phyloP scores from a whole-genome alignment of 2,888 invertebrate species.

The Phymatocera aterrima region DNA sequence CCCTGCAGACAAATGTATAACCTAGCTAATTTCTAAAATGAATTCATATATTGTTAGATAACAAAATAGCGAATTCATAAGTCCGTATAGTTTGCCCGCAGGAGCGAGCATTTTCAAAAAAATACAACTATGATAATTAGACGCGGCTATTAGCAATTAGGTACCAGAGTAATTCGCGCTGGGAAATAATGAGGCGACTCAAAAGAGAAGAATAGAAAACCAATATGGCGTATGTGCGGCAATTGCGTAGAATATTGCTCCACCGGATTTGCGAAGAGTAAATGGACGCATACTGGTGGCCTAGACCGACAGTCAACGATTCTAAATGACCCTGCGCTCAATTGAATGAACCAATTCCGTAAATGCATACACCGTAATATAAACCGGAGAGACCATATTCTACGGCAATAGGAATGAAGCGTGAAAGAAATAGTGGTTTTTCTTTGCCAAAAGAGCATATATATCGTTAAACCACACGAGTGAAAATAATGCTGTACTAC shows the following conservation, averaged over 20 bases:
- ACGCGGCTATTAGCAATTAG: not conserved
- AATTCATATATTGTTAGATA: too few relatives aligned
- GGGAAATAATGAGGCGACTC: not conserved
- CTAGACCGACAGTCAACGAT: not conserved
- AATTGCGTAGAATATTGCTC: not conserved
- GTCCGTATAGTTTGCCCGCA: not conserved
- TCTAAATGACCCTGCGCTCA: not conserved
- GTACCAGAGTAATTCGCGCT: not conserved
- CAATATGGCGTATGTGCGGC: conserved; percentile 21
- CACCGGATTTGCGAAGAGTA: not conserved
- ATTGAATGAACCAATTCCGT: conserved; percentile 9
- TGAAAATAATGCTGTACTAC: conserved; percentile 11
- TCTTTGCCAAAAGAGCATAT: conserved; percentile 27
- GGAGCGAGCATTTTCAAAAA: not conserved
- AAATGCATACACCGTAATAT: conserved; percentile 19
- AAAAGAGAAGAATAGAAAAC: not conserved
- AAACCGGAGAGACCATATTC: conserved; percentile 6
- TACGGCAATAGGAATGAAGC: not conserved
- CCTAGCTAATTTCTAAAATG: too few relatives aligned
- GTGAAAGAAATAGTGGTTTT: conserved; percentile 6
- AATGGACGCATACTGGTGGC: not conserved
- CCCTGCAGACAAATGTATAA: too few relatives aligned
- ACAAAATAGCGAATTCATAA: too few relatives aligned
- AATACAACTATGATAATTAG: not conserved
- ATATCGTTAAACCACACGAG: not conserved